phyloP scores from a whole-genome alignment of 2,888 invertebrate genomes.

The Choreutis nemorana region DNA sequence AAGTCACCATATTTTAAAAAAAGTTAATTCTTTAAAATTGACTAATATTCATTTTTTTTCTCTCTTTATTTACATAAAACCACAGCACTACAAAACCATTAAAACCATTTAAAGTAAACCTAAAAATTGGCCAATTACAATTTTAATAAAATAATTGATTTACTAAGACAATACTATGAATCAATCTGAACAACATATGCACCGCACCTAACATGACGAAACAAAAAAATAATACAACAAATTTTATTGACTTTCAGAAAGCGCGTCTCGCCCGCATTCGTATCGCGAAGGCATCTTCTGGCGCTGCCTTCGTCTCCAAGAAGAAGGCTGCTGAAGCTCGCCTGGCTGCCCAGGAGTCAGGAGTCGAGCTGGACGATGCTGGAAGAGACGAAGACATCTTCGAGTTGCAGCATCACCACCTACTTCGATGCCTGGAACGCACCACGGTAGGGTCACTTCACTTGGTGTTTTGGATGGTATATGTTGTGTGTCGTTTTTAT shows the following conservation, averaged over 20 bases:
- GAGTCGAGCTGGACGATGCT: constrained; percentile 89
- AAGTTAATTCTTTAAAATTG: too few relatives aligned
- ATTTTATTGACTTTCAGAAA: constrained; percentile 97
- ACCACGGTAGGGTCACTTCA: constrained; percentile 75
- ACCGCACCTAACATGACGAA: not conserved
- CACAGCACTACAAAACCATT: too few relatives aligned
- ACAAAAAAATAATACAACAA: not conserved
- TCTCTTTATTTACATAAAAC: too few relatives aligned
- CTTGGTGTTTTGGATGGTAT: too few relatives aligned
- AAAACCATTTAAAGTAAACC: too few relatives aligned
- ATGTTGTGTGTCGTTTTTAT: too few relatives aligned
- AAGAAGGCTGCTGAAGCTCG: constrained; percentile 98
- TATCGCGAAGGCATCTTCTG: constrained; percentile 98
- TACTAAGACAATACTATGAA: too few relatives aligned
- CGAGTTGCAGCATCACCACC: constrained; percentile 98
- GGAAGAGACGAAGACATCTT: constrained; percentile 95
- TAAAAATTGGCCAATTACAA: too few relatives aligned
- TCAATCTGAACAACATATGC: too few relatives aligned
- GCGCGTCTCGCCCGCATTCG: constrained; percentile 97
- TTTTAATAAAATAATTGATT: too few relatives aligned
- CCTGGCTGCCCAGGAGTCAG: constrained; percentile 91
- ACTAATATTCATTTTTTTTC: constrained; percentile 3
- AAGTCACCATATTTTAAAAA: too few relatives aligned
- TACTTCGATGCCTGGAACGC: constrained; percentile 95
- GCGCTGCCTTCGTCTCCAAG: constrained; percentile 97